Percentiles rank a stretch among this genome's conserved stretches.
phyloP scores from a whole-genome alignment of 2,113 vertebrate genomes.

The rat (Rattus norvegicus) region GRCr8 NC_086019.1:29084001-29084500 shows the following conservation, averaged over 20 bases:
- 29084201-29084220: not conserved
- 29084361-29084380: not conserved
- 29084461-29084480: not conserved
- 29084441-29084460: not conserved
- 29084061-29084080: not conserved
- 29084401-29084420: not conserved
- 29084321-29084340: not conserved
- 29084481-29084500: not conserved
- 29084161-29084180: not conserved
- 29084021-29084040: not conserved
- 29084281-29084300: not conserved
- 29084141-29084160: not conserved
- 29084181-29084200: not conserved
- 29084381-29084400: not conserved
- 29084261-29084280: not conserved
- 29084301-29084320: not conserved
- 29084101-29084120: not conserved
- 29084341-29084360: not conserved
- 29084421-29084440: not conserved
- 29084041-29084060: not conserved
- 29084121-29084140: not conserved
- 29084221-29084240: not conserved
- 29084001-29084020: not conserved
- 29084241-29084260: not conserved
- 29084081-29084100: too few species aligned